These are phyloP conservation scores for Rhea pennata DNA, from an alignment of 2,113 vertebrate genomes.

Conservation along the genomic window DNA sequence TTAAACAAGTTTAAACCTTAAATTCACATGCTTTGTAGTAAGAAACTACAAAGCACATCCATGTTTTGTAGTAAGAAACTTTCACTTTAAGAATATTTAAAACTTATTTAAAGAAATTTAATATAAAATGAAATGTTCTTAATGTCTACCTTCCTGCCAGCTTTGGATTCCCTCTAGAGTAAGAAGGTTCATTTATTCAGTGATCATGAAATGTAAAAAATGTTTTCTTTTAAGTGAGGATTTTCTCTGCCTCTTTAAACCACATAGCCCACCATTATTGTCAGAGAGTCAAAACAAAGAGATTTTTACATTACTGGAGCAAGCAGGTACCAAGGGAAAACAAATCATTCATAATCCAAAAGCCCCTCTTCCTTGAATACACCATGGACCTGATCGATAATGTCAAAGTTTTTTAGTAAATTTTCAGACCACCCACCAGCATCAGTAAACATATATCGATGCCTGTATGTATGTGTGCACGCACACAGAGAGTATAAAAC, in stretches of 20 bases:
- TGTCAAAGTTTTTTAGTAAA: neutral
- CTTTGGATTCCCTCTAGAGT: slow-evolving; percentile 20
- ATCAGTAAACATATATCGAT: neutral
- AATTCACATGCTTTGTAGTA: neutral
- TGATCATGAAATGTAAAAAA: neutral
- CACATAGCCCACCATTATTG: neutral
- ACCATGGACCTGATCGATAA: neutral
- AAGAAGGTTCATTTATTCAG: slow-evolving; percentile 36
- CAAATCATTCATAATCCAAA: neutral
- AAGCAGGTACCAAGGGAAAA: neutral
- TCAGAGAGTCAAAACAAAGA: neutral
- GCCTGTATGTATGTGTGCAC: rapidly evolving
- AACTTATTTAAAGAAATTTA: neutral
- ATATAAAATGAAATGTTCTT: neutral
- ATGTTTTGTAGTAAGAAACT: neutral
- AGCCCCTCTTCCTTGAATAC: neutral
- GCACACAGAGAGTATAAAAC: neutral
- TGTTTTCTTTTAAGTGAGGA: slow-evolving; percentile 8
- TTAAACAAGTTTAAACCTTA: neutral
- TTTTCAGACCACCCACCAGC: neutral
- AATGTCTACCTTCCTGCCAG: neutral
- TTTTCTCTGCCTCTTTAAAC: slow-evolving; percentile 16
- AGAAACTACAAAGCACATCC: neutral
- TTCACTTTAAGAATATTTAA: neutral
- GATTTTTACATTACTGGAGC: neutral